Conservation (phyloP, 2,888 invertebrate species). For the Lithosia quadra region DNA sequence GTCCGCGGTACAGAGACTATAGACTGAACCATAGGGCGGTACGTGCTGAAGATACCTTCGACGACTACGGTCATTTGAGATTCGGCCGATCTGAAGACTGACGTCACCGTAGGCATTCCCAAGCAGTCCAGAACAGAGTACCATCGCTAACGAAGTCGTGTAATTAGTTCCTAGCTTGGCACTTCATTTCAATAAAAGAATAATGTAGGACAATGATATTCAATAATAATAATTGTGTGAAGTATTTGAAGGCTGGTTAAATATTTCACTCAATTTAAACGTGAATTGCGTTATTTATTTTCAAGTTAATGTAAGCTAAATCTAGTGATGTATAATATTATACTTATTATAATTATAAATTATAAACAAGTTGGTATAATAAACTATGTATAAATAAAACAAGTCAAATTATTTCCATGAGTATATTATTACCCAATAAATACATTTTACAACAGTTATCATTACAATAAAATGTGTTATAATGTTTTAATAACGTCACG, state of each 20-base stretch:
- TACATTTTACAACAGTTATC: constrained; percentile 85
- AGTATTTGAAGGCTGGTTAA: constrained; percentile 73
- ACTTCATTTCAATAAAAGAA: background rate
- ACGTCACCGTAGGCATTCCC: constrained; percentile 56
- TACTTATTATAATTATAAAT: background rate
- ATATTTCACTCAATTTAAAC: constrained; percentile 59
- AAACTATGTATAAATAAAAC: constrained; percentile 53
- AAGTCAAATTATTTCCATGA: constrained; percentile 66
- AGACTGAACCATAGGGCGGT: constrained; percentile 80
- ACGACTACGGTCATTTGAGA: constrained; percentile 92
- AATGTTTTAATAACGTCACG: constrained; percentile 57
- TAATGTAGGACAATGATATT: background rate
- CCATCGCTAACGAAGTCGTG: constrained; percentile 45
- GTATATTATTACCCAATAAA: constrained; percentile 84
- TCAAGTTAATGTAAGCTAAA: background rate
- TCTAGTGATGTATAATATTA: constrained; percentile 3
- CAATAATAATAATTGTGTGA: constrained; percentile 42
- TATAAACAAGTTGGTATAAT: constrained; percentile 26
- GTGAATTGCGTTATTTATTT: background rate
- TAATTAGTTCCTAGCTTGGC: constrained; percentile 35
- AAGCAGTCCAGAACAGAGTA: constrained; percentile 37
- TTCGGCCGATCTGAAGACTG: constrained; percentile 89
- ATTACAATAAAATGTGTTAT: constrained; percentile 71
- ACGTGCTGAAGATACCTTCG: constrained; percentile 88
- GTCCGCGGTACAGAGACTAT: constrained; percentile 86